phyloP scores from a whole-genome alignment of 2,888 invertebrate species.

The Dendrolimus pini region DNA sequence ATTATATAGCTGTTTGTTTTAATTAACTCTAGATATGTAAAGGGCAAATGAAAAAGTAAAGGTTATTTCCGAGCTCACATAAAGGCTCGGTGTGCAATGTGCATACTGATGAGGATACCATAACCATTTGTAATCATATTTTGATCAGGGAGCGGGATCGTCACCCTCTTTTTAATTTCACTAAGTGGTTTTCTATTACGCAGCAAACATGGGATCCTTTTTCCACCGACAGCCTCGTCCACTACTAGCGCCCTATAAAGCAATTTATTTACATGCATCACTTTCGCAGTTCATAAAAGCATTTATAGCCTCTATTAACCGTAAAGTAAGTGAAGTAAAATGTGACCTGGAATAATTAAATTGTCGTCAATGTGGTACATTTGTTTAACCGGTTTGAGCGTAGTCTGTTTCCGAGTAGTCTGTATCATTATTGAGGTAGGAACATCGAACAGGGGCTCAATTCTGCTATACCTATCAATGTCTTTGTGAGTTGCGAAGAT shows the following conservation, averaged over 20 bases:
- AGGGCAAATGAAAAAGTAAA: neutral
- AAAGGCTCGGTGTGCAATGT: constrained; percentile 9
- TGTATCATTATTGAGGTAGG: constrained; percentile 41
- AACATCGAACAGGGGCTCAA: constrained; percentile 29
- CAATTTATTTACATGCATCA: constrained; percentile 65
- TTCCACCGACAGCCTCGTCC: constrained; percentile 59
- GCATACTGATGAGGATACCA: neutral
- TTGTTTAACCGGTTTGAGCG: constrained; percentile 37
- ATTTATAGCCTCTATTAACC: constrained; percentile 21
- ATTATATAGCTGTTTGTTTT: constrained; percentile 33
- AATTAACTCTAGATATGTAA: constrained; percentile 14
- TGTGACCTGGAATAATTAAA: constrained; percentile 38
- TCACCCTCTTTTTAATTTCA: constrained; percentile 63
- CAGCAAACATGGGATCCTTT: constrained; percentile 66
- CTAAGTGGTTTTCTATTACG: constrained; percentile 67
- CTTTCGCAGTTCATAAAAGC: constrained; percentile 41
- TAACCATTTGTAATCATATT: constrained; percentile 22
- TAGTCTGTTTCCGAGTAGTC: constrained; percentile 16
- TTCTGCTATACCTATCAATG: no score
- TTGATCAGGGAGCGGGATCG: constrained; percentile 30
- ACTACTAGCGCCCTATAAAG: constrained; percentile 48
- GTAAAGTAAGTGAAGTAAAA: constrained; percentile 29
- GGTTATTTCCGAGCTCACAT: constrained; percentile 1
- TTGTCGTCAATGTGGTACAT: constrained; percentile 28
- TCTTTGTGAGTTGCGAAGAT: no score